These are phyloP conservation scores for Myanophis thanlyinensis DNA, from an alignment of 2,113 vertebrate genomes.

Conservation along the genomic window DNA sequence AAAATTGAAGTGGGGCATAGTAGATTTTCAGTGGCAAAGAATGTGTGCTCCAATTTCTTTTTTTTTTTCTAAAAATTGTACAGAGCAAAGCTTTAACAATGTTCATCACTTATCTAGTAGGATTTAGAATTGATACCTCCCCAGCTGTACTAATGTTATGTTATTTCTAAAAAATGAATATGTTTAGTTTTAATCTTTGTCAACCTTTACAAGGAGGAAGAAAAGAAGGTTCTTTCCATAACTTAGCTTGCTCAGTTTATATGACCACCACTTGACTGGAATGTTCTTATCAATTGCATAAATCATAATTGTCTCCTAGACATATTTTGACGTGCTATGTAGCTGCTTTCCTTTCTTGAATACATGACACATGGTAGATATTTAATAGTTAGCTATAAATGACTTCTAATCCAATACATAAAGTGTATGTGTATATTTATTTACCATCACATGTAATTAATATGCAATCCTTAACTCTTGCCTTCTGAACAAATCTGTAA, in stretches of 20 bases:
- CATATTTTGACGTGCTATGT: background rate
- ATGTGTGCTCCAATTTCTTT: background rate
- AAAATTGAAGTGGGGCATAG: background rate
- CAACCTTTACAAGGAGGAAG: background rate
- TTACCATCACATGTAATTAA: background rate
- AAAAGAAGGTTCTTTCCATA: background rate
- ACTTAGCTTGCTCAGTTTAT: background rate
- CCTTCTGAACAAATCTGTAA: background rate
- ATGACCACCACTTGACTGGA: background rate
- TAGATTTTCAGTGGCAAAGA: background rate
- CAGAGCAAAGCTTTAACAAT: background rate
- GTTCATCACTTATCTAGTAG: background rate
- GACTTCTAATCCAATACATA: background rate
- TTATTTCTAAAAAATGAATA: background rate
- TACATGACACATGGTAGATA: background rate
- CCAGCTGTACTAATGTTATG: background rate
- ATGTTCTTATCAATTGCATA: background rate
- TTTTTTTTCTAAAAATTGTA: background rate
- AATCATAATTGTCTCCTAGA: background rate
- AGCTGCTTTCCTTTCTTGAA: background rate
- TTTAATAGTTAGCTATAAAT: background rate
- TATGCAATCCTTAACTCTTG: background rate
- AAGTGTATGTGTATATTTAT: background rate
- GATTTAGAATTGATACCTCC: background rate
- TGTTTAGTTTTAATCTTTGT: background rate